Conservation (phyloP, 2,113 vertebrate species). For the Thalassarche chlororhynchos region DNA sequence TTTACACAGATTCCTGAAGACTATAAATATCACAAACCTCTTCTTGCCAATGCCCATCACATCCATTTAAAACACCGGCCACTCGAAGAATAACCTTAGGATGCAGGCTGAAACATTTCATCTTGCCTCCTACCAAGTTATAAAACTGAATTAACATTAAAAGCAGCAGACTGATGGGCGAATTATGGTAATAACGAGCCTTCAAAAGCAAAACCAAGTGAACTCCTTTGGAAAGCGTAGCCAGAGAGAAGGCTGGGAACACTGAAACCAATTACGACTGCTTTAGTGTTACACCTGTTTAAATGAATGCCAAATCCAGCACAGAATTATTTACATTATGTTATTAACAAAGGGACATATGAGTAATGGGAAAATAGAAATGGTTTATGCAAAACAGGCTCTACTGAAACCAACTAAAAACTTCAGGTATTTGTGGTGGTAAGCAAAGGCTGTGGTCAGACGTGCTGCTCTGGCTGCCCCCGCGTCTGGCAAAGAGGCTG, state of each 20-base stretch:
- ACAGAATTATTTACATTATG: constrained; percentile 46
- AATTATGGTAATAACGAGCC: constrained; percentile 13
- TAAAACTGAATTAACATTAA: constrained; percentile 4
- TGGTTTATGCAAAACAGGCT: constrained; percentile 38
- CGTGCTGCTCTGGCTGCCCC: background rate
- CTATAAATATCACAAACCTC: constrained; percentile 19
- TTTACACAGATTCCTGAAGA: constrained; percentile 4
- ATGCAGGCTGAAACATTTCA: background rate
- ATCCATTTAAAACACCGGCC: background rate
- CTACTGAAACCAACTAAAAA: background rate
- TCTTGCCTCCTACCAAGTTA: background rate
- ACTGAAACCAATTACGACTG: constrained; percentile 3
- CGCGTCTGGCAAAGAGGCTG: fast-evolving
- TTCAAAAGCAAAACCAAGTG: constrained; percentile 14
- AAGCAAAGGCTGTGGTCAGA: background rate
- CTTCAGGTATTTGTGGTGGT: background rate
- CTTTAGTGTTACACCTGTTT: constrained; percentile 51
- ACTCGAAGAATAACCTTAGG: background rate
- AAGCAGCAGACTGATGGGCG: background rate
- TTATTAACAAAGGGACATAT: constrained; percentile 40
- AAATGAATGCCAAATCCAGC: constrained; percentile 48
- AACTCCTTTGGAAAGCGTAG: constrained; percentile 27
- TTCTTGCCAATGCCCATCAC: background rate
- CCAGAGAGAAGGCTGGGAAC: constrained; percentile 18
- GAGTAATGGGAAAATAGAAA: constrained; percentile 57